A percentile compares a stretch with the other conserved stretches of the same genome.
Evolutionary conservation across 2,888 invertebrate genomes (phyloP).

Genomic region (Leptopilina drosophilae): DNA sequence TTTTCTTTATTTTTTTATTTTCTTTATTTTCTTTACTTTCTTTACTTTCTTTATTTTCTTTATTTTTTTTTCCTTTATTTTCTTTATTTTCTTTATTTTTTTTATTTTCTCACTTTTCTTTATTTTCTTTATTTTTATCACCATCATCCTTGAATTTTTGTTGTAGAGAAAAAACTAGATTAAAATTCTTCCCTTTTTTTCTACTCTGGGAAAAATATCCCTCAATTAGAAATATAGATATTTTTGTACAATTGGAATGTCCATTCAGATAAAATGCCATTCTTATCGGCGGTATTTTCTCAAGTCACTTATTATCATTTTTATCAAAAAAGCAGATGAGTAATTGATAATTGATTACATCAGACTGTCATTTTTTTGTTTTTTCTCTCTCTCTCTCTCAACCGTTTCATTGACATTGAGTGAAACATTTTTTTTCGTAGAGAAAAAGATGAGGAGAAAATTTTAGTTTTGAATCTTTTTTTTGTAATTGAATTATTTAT

Average conservation of each 20-base stretch:
- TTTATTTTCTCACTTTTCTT: too few relatives aligned
- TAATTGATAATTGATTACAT: conserved; percentile 20
- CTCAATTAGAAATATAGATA: background rate
- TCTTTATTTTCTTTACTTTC: too few relatives aligned
- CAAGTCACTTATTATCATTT: conserved; percentile 4
- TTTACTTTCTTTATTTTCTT: too few relatives aligned
- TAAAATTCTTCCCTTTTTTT: background rate
- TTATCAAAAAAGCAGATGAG: conserved; percentile 7
- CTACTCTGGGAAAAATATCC: background rate
- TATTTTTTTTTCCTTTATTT: background rate
- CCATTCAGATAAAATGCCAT: background rate
- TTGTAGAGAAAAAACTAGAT: background rate
- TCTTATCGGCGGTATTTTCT: conserved; percentile 17
- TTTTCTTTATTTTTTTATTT: background rate
- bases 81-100: background rate
- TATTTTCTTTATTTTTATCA: too few relatives aligned
- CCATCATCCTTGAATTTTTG: background rate
- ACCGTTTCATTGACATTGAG: conserved; percentile 21
- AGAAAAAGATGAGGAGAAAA: background rate
- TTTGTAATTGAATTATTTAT: too few relatives aligned
- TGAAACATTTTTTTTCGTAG: background rate
- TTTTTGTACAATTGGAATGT: background rate
- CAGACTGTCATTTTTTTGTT: background rate
- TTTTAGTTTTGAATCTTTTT: too few relatives aligned
- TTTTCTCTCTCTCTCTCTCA: background rate